Evolutionary conservation across 2,797 vertebrate genomes (phyloP).

Genomic region (Cynopterus sphinx): DNA sequence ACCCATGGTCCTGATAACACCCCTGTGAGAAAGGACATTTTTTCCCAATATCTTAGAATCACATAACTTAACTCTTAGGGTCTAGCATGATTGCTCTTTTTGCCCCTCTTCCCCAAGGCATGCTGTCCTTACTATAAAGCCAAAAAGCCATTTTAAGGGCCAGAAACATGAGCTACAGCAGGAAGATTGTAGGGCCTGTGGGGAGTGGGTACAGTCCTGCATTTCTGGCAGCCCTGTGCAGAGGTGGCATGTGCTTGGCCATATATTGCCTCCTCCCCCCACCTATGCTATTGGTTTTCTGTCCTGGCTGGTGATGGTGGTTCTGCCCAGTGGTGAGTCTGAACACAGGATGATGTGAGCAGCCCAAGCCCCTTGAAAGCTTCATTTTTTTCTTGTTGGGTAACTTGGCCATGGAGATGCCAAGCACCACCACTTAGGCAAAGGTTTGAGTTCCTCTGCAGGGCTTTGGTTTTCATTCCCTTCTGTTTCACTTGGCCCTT

Average conservation of each 20-base stretch:
- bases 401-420: background rate
- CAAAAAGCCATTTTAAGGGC: background rate
- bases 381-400: background rate
- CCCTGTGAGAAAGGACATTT: background rate
- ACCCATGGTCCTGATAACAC: background rate
- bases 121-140: background rate
- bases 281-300: background rate
- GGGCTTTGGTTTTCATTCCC: conserved; percentile 20
- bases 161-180: background rate
- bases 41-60: background rate
- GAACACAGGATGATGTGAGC: background rate
- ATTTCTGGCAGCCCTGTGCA: background rate
- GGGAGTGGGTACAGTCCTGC: background rate
- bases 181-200: background rate
- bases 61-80: background rate
- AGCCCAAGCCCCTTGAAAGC: background rate
- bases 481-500: background rate
- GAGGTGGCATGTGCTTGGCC: background rate
- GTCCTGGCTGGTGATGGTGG: background rate
- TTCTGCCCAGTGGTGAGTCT: background rate
- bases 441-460: background rate
- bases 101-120: background rate
- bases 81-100: background rate
- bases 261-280: fast-evolving
- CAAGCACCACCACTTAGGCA: background rate